These are phyloP conservation scores for Hemicentrotus pulcherrimus DNA, from an alignment of 35 echinoderm and acorn worm species.

Conservation along the genomic window DNA sequence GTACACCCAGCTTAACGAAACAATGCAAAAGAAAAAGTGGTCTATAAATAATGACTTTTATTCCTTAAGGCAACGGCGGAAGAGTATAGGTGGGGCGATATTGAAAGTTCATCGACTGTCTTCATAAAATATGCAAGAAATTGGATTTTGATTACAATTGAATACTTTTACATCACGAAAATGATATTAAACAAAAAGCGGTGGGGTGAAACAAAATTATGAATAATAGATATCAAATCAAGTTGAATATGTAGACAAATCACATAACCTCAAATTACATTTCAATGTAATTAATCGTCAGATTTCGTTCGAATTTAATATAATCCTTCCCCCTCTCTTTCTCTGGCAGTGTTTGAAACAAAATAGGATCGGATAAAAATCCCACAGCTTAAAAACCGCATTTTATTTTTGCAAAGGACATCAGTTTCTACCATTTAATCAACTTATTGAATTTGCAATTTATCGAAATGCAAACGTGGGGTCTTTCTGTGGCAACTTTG, in stretches of 20 bases:
- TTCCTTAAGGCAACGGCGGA: neutral
- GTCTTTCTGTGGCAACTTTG: neutral
- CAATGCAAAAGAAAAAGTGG: neutral
- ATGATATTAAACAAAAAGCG: neutral
- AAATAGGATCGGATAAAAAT: neutral
- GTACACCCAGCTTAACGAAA: neutral
- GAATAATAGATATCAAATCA: neutral
- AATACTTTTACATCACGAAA: neutral
- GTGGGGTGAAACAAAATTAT: neutral
- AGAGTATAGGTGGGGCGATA: neutral
- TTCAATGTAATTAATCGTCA: neutral
- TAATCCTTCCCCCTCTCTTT: neutral
- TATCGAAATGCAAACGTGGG: neutral
- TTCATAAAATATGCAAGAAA: neutral
- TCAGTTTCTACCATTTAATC: neutral
- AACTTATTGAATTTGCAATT: neutral
- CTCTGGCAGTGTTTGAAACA: neutral
- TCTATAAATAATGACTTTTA: neutral
- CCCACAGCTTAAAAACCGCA: neutral
- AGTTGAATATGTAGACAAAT: neutral
- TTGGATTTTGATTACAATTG: neutral
- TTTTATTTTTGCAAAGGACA: neutral
- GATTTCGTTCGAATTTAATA: neutral
- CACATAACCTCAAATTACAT: neutral
- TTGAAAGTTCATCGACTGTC: neutral